Evolutionary conservation across 2,888 invertebrate species (phyloP), one percentile per base, ranked within the genome.

Genomic region (Chaetogeoica ovagalla): DNA sequence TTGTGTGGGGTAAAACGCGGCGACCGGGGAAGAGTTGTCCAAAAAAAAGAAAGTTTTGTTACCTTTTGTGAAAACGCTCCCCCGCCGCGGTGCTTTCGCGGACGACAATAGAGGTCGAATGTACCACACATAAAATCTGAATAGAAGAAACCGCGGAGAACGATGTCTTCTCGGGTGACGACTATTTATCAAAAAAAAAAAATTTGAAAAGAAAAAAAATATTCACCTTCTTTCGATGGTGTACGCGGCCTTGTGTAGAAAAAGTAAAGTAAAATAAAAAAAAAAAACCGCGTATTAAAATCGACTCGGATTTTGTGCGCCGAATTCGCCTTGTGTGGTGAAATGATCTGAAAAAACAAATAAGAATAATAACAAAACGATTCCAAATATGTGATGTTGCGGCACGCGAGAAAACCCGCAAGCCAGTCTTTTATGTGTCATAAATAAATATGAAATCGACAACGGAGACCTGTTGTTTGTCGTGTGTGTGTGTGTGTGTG

Each of bases 121-220:
- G 63, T 71, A 30, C 2, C 30, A 63, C 62, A 63, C 62, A 43
- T 70, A 71, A 71, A 79, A 79, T 79, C 63, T 77, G 69, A 70
- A 79, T 79, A 71, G 79, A 71, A 79, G n/a, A 71, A 70, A 30
- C 30, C 30, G 1, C 69, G 37, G 69, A 79, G 62, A 63, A 55
- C 55, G 79, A 69, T 62, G 70, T 62, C 52, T 63, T 55, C n/a
- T n/a, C n/a, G n/a, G 70, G 77, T 70, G 69, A 70, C 60, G 62
- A 71, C 70, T 71, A 79, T 79, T 79, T 79, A 79, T 79, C 70
- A 77, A 60, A 76, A 62, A 76, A n/a, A 71, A 71, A 30, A 30
- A 30, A 30, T 30, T 30, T 30, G 1, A 30, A 30, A 30, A 30
- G 5, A 30, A 69, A 30, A 55, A 55, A 63, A 65, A n/a, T 37